phyloP scores from a whole-genome alignment of 2,113 vertebrate species.

The Hiodon tergisus region DNA sequence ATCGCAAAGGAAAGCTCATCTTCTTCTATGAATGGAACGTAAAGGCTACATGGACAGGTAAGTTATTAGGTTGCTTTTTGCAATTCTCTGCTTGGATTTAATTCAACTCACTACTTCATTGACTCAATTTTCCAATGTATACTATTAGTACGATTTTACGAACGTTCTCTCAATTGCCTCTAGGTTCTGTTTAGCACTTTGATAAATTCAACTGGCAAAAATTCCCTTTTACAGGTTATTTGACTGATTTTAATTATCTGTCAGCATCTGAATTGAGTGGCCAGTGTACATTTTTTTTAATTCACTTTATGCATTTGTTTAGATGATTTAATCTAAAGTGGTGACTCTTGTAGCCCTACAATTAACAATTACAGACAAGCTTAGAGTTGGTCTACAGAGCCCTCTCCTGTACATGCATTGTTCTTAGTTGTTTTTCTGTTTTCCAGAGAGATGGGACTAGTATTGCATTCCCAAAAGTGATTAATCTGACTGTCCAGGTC shows the following conservation, averaged over 20 bases:
- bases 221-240: no score
- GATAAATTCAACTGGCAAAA: no score
- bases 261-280: not conserved
- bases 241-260: not conserved
- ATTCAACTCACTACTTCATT: no score
- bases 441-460: not conserved
- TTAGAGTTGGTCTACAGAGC: no score
- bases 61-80: conserved; percentile 25
- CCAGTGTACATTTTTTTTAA: no score
- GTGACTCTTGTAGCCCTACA: no score
- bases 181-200: not conserved
- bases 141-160: not conserved
- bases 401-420: no score
- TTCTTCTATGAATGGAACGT: conserved; percentile 83
- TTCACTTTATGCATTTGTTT: not conserved
- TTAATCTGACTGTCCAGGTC: not conserved
- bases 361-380: no score
- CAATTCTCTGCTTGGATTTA: no score
- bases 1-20: conserved; percentile 82
- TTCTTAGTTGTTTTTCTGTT: not conserved
- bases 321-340: not conserved
- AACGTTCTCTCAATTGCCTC: not conserved
- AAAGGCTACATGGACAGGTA: conserved; percentile 75
- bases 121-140: not conserved
- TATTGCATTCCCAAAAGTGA: no score